Conservation (phyloP, 1,140 invertebrate genomes). For the Drosophila bocki region DNA sequence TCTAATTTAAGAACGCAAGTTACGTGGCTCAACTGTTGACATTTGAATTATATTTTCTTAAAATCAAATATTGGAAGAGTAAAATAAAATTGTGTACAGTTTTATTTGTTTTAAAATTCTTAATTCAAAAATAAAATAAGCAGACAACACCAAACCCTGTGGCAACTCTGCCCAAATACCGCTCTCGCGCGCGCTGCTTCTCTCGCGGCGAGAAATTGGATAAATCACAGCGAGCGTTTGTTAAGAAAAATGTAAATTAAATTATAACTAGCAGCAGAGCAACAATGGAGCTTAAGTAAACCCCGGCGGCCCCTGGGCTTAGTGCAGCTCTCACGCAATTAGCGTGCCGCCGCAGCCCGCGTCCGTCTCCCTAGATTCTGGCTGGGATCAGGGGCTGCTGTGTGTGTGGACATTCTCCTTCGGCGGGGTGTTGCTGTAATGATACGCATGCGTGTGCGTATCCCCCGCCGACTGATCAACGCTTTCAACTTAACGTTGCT, state of each 20-base stretch:
- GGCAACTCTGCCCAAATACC: constrained; percentile 51
- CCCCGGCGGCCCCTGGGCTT: constrained; percentile 47
- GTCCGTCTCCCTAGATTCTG: constrained; percentile 19
- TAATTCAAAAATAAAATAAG: neutral
- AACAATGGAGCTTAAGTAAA: constrained; percentile 72
- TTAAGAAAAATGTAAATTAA: constrained; percentile 78
- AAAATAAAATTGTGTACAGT: neutral
- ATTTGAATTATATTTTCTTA: neutral
- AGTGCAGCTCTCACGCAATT: constrained; percentile 61
- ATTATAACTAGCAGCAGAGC: constrained; percentile 72
- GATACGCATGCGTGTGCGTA: constrained; percentile 32
- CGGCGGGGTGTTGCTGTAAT: constrained; percentile 52
- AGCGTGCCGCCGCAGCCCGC: constrained; percentile 20
- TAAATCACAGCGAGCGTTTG: constrained; percentile 42
- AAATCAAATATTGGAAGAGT: neutral
- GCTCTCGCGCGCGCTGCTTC: constrained; percentile 17
- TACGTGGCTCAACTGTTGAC: neutral
- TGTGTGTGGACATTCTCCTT: constrained; percentile 3
- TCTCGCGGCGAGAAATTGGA: constrained; percentile 42
- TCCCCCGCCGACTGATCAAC: constrained; percentile 32
- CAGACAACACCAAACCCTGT: neutral
- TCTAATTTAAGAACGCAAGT: neutral
- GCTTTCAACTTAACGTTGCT: constrained; percentile 75
- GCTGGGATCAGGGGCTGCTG: constrained; percentile 32
- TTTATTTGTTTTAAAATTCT: no score